These are phyloP conservation scores for Bombus terrestris DNA, from an alignment of 1,140 invertebrate species.

Conservation along the genomic window DNA sequence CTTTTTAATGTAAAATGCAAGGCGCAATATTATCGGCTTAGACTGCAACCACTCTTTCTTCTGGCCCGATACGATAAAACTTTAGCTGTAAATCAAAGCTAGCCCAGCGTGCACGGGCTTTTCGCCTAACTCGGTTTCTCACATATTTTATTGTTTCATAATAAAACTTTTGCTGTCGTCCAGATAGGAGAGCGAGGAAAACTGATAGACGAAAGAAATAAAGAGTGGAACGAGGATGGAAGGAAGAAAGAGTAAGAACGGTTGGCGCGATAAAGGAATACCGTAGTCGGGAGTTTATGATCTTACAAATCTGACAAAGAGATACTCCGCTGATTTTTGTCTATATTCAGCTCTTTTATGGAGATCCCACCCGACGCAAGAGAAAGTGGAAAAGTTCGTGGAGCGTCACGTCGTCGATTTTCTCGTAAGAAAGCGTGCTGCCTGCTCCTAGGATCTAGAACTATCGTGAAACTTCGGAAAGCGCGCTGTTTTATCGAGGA, in stretches of 20 bases:
- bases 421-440: conserved; percentile 16
- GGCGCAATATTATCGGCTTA: conserved; percentile 74
- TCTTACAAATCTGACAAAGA: conserved; percentile 75
- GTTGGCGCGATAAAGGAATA: conserved; percentile 31
- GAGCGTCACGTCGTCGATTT: conserved; percentile 41
- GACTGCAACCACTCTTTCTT: conserved; percentile 56
- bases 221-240: conserved; percentile 18
- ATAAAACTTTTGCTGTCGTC: conserved; percentile 77
- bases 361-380: conserved; percentile 35
- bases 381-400: conserved; percentile 64
- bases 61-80: conserved; percentile 76
- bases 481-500: conserved; percentile 45
- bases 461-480: conserved; percentile 39
- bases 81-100: conserved; percentile 78
- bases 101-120: conserved; percentile 3
- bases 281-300: conserved; percentile 70
- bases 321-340: conserved; percentile 69
- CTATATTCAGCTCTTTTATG: conserved; percentile 58
- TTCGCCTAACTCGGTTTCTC: conserved; percentile 60
- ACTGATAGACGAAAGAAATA: not conserved
- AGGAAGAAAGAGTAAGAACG: conserved; percentile 8
- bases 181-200: conserved; percentile 62
- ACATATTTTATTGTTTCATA: conserved; percentile 82
- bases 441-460: not conserved
- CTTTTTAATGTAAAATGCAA: conserved; percentile 79